Evolutionary conservation across 2,797 vertebrate species (phyloP), one percentile per base, ranked within the genome.

Genomic region (Cercopithecus mitis): DNA sequence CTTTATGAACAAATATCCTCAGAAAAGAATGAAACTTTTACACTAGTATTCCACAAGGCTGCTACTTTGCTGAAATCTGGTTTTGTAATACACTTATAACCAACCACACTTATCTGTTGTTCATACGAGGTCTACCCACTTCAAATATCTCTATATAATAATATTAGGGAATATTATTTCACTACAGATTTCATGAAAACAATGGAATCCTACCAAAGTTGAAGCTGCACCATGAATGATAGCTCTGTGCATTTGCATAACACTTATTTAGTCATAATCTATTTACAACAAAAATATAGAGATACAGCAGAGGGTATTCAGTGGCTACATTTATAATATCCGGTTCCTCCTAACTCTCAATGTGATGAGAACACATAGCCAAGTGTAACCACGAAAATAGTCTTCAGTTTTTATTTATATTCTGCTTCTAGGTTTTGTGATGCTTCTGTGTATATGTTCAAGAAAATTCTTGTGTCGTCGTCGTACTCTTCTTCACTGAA

Each of bases 1-100:
- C 47, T 73, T 90, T 75, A 77, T 79, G 3, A 84, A 95, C 30
- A 89, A 95, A 70, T 19, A 88, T 47, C 64, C 76, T 95, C 52
- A 57, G 20, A 83, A 95, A n/a, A 57, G 14, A 80, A n/a, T 58
- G 24, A 81, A 19, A 67, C 5, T 86, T 88, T 43, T 45, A 50
- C 4, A 33, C 33, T 19, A 77, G 2, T 73, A 61, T 36, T 82
- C 22, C 14, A 39, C 45, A 87, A 64, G 19, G 25, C 27, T 76
- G 4, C 19, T 67, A 30, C 15, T 94, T 88, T 76, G 20, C n/a
- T 61, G 61, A 95, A 92, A 24, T 7, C 5, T 57, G 20, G 10
- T 82, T 96, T 88, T 86, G 4, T 88, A 27, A 80, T 43, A 79
- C 55, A 19, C 41, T 90, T 45, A 57, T 77, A 55, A 55, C 13